Evolutionary conservation across 2,888 invertebrate species (phyloP).

Genomic region (Odontocerum albicorne): DNA sequence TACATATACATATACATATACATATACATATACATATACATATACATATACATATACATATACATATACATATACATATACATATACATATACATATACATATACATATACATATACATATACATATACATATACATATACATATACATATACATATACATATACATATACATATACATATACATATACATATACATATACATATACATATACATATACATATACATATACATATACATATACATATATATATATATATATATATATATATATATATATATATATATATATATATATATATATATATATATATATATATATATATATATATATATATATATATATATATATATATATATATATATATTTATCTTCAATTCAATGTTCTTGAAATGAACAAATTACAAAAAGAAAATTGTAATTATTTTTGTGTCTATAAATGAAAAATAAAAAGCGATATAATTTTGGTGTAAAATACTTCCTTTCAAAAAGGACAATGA

Average conservation of each 20-base stretch:
- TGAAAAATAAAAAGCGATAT: too few species aligned
- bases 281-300: conserved; percentile 18
- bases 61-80: neutral
- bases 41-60: neutral
- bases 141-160: conserved; percentile 1
- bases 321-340: conserved; percentile 17
- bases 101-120: neutral
- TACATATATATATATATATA: conserved; percentile 12
- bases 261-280: conserved; percentile 15
- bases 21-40: neutral
- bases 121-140: neutral
- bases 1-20: neutral
- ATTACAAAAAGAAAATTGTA: too few species aligned
- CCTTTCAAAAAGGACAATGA: too few species aligned
- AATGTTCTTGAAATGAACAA: too few species aligned
- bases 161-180: conserved; percentile 8
- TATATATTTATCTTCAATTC: conserved; percentile 5
- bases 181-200: conserved; percentile 5
- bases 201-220: conserved; percentile 3
- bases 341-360: conserved; percentile 11
- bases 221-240: conserved; percentile 9
- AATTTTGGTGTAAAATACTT: too few species aligned
- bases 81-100: neutral
- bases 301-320: conserved; percentile 19
- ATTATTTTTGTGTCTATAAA: too few species aligned